These are phyloP conservation scores for Watsonalla cultraria DNA, from an alignment of 2,888 invertebrate species.

Conservation along the genomic window DNA sequence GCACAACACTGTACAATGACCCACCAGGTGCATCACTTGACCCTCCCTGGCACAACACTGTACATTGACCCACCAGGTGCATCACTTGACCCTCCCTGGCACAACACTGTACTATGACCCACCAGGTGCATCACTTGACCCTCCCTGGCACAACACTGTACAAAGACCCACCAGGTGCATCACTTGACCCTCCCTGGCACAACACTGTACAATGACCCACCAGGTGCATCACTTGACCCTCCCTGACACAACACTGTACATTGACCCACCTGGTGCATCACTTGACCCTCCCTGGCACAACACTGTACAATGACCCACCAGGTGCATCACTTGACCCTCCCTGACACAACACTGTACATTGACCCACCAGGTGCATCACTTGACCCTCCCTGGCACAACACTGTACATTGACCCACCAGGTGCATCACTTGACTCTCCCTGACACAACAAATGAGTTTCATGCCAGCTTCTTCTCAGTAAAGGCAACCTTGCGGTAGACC, in stretches of 20 bases:
- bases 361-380: slow-evolving; percentile 27
- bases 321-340: not conserved
- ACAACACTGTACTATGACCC: not conserved
- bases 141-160: not conserved
- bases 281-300: not conserved
- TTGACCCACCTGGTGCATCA: not conserved
- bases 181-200: not conserved
- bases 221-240: too few relatives aligned
- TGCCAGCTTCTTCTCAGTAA: too few relatives aligned
- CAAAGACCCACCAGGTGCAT: not conserved
- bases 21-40: slow-evolving; percentile 17
- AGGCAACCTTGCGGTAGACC: too few relatives aligned
- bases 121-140: not conserved
- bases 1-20: slow-evolving; percentile 21
- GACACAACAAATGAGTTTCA: too few relatives aligned
- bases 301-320: too few relatives aligned
- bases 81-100: not conserved
- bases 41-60: not conserved
- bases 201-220: not conserved
- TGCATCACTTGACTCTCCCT: too few relatives aligned
- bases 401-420: not conserved
- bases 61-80: slow-evolving; percentile 14
- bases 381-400: not conserved
- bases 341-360: slow-evolving; percentile 1
- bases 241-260: too few relatives aligned